A percentile compares a stretch with the other conserved stretches of the same genome.
phyloP scores from a whole-genome alignment of 2,113 vertebrate genomes.

The Sorex araneus region DNA sequence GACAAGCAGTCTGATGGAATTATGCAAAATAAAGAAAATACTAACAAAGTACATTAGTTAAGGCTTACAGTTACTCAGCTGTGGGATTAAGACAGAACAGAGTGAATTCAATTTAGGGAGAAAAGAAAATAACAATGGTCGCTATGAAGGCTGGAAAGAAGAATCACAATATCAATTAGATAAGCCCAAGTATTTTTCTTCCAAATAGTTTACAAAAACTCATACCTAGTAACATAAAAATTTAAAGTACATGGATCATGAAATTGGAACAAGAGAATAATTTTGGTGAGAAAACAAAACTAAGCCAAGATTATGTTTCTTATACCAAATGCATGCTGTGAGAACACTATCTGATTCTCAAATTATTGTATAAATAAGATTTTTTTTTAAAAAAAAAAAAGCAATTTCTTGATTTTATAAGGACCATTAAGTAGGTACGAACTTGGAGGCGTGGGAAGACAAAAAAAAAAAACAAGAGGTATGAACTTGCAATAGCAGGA shows the following conservation, averaged over 20 bases:
- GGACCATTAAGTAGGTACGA: too few species aligned
- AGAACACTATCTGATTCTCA: not conserved
- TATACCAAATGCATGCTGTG: constrained; percentile 19
- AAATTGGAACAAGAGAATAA: constrained; percentile 48
- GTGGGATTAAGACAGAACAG: not conserved
- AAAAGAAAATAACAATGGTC: not conserved
- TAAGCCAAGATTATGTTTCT: not conserved
- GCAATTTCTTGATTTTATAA: too few species aligned
- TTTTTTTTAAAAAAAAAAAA: constrained; percentile 1
- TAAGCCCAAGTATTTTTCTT: constrained; percentile 5
- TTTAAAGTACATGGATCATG: constrained; percentile 32
- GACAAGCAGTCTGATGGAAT: not conserved
- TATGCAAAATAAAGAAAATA: constrained; percentile 6
- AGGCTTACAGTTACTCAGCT: not conserved
- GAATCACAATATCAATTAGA: not conserved
- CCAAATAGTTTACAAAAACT: constrained; percentile 60
- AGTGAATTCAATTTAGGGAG: not conserved
- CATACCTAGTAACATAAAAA: not conserved
- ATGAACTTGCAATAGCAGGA: too few species aligned
- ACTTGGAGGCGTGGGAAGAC: too few species aligned
- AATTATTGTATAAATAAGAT: constrained; percentile 31
- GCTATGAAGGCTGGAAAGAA: not conserved
- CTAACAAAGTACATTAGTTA: not conserved
- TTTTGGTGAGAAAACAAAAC: constrained; percentile 42
- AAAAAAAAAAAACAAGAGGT: too few species aligned